Base-by-base conservation (phyloP, 2,113 vertebrate species). In the Illadopsis cleaveri region DNA sequence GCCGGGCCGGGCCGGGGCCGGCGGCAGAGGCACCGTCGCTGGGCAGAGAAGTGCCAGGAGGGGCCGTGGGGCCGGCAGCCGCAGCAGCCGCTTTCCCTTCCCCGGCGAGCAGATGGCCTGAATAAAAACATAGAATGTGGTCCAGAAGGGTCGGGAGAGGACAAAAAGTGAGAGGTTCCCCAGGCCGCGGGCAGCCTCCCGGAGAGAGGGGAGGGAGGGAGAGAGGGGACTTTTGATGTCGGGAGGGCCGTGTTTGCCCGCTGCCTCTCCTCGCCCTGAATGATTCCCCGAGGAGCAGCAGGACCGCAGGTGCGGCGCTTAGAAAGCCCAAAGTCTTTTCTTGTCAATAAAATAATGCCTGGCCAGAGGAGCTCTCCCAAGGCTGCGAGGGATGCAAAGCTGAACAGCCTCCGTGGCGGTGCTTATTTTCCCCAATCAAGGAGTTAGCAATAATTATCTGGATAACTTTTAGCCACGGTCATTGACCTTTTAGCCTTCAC, bases 151-250 rank as follows among this genome's bases (percentile, higher is more conserved):
- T 98, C 98, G 96, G 96, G 80, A 97, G 98, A 98, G 98, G 98
- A 99, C 98, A 99, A 99, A 99, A 99, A 98, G 98, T 98, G 98
- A 99, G 99, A 98, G 98, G 98, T 97, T 99, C 98, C 98, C 97
- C 98, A 98, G 98, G 98, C 98, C 98, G 98, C 98, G 98, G 98
- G 97, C 98, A 98, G 98, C 97, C 97, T 97, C 98, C 98, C 96
- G 97, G 97, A 97, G 98, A 98, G 98, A 98, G 97, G 94, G 97
- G 96, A 98, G 98, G 89, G 96, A 98, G 98, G 98, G 72, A 95
- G 95, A 96, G 92, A 61, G 93, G 92, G 83, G 94, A 96, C 95
- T 97, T 98, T 97, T 97, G 98, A 97, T 98, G 97, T 97, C 85
- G 53, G 90, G 6, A 77, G 96, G 86, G 94, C 91, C 89, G 82